Evolutionary conservation across 1,140 invertebrate genomes (phyloP).

Genomic region (Temnothorax curvispinosus): DNA sequence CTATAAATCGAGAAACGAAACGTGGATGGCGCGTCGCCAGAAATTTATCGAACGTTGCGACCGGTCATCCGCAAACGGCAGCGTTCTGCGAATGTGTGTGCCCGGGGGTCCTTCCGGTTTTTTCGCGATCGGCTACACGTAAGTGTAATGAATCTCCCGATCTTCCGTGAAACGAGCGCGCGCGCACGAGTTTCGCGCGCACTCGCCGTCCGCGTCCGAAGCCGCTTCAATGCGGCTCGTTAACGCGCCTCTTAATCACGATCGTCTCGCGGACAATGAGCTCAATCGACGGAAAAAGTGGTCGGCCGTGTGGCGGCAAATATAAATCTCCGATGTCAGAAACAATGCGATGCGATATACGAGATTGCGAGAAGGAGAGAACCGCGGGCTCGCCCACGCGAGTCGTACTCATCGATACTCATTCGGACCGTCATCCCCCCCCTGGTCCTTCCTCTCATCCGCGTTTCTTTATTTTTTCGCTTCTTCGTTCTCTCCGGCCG

Average conservation of each 20-base stretch:
- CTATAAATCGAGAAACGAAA: conserved; percentile 61
- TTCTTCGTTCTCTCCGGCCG: background rate
- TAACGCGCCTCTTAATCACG: conserved; percentile 81
- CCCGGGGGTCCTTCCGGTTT: conserved; percentile 59
- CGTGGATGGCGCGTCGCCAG: conserved; percentile 41
- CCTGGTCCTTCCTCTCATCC: background rate
- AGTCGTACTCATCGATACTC: conserved; percentile 71
- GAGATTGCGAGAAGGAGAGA: conserved; percentile 71
- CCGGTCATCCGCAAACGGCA: conserved; percentile 25
- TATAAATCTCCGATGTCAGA: conserved; percentile 81
- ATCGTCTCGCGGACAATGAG: conserved; percentile 79
- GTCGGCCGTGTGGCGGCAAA: conserved; percentile 74
- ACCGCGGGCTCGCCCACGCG: conserved; percentile 77
- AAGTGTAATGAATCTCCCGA: conserved; percentile 68
- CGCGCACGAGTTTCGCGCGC: conserved; percentile 28
- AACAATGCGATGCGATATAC: conserved; percentile 77
- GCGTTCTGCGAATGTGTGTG: background rate
- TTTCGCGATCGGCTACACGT: conserved; percentile 64
- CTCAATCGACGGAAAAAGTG: conserved; percentile 79
- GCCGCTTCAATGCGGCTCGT: conserved; percentile 79
- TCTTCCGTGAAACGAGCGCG: conserved; percentile 64
- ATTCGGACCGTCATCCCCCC: conserved; percentile 6
- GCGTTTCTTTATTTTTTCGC: conserved; percentile 7
- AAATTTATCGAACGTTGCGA: conserved; percentile 49
- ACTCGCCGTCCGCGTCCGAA: background rate